phyloP scores from a whole-genome alignment of 2,888 invertebrate species.

The Geophilus truncorum region DNA sequence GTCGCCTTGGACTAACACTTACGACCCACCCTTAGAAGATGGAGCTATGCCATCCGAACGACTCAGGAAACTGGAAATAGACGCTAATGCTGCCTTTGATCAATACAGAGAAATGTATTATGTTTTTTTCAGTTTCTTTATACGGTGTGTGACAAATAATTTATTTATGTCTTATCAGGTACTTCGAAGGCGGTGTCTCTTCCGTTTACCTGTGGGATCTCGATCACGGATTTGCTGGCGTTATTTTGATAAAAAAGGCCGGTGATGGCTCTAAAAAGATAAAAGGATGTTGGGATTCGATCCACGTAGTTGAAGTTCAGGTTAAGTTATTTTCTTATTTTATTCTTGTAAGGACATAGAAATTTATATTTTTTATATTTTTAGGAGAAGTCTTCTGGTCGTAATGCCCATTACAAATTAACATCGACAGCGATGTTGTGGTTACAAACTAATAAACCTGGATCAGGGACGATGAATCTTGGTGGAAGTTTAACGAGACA shows the following conservation, averaged over 20 bases:
- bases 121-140: neutral
- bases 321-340: constrained; percentile 41
- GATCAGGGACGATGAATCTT: constrained; percentile 97
- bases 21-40: constrained; percentile 95
- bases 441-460: constrained; percentile 92
- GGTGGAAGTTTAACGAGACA: constrained; percentile 97
- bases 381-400: constrained; percentile 84
- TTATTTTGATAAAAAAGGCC: constrained; percentile 97
- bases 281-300: constrained; percentile 99
- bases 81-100: constrained; percentile 97
- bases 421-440: constrained; percentile 99
- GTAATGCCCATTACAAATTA: constrained; percentile 94
- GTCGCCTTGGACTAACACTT: constrained; percentile 99
- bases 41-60: constrained; percentile 97
- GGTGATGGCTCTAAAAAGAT: constrained; percentile 98
- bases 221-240: constrained; percentile 97
- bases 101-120: constrained; percentile 88
- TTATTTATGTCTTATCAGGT: constrained; percentile 52
- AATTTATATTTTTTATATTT: neutral
- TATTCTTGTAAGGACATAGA: neutral
- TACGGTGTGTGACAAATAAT: neutral
- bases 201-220: constrained; percentile 99
- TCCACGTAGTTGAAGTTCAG: constrained; percentile 96
- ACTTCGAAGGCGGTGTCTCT: constrained; percentile 98
- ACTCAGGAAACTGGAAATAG: constrained; percentile 89